Base-by-base conservation (phyloP, 2,113 vertebrate genomes). In the Phaethon lepturus region DNA sequence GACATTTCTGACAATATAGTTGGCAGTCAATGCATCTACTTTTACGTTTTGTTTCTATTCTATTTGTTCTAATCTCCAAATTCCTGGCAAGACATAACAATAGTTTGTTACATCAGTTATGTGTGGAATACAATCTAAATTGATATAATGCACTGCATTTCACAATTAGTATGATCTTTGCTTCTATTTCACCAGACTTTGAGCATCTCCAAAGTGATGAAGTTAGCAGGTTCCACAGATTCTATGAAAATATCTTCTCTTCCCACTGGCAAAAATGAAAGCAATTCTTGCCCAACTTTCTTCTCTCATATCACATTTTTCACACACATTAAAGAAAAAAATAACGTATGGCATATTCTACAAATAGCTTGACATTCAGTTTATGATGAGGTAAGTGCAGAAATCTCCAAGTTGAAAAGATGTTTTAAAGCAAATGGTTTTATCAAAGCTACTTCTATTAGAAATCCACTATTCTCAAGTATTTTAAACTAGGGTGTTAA, bases 341-440 rank as follows among this genome's bases (percentile, higher is more conserved):
- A 62, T 12, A 31, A 20, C 6, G 3, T 53, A 66, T 42, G 47
- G 31, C 7, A 44, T n/a, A 78, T 72, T 71, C 87, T 85, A 72
- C 25, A 91, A 87, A 90, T 64, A 95, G 20, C 25, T 45, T 93
- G 80, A 81, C 52, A 89, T 93, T 89, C 53, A 80, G 20, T 77
- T 93, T 90, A 62, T 33, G 24, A 73, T 45, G 31, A 90, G 12
- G 23, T 17, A 63, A 81, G 31, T 26, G 35, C 63, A 31, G 64
- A 80, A 96, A 67, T 78, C 69, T 82, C 69, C 38, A 72, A 56
- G 52, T 9, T 74, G 40, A 68, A 62, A 80, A 17, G 35, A 58
- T 5, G n/a, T 81, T 79, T 90, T 56, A 35, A 91, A 74, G 58
- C 4, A 66, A 80, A 86, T 50, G 13, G 2, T 79, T 94, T 50